phyloP scores from a whole-genome alignment of 2,113 vertebrate species.

The Apteryx owenii region DNA sequence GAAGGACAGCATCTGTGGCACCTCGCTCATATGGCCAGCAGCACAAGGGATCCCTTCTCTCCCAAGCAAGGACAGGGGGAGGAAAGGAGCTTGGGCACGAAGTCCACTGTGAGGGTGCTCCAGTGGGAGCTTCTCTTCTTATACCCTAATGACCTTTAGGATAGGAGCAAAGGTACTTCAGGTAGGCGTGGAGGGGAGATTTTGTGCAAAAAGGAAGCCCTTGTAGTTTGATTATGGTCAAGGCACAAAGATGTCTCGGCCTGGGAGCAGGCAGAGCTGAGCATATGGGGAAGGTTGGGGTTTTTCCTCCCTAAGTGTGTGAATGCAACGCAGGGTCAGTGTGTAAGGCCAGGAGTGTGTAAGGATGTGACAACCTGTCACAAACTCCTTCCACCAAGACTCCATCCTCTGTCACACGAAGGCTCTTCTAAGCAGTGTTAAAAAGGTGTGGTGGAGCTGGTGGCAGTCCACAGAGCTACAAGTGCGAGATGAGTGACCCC shows the following conservation, averaged over 20 bases:
- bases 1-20: not conserved
- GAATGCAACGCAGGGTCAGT: too few relatives aligned
- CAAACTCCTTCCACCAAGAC: too few relatives aligned
- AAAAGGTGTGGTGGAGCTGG: not conserved
- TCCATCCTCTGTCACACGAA: too few relatives aligned
- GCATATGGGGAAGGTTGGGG: too few relatives aligned
- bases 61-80: fast-evolving
- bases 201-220: not conserved
- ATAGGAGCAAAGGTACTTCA: not conserved
- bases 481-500: too few relatives aligned
- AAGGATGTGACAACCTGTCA: too few relatives aligned
- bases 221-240: not conserved
- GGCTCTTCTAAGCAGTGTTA: not conserved
- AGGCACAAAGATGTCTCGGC: not conserved
- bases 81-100: not conserved
- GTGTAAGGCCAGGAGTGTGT: not conserved
- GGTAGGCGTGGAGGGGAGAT: not conserved
- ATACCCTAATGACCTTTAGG: fast-evolving
- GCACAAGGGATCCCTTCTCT: not conserved
- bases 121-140: not conserved
- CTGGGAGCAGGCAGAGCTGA: not conserved
- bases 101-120: not conserved
- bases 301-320: not conserved
- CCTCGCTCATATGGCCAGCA: not conserved
- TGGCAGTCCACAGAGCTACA: too few relatives aligned